phyloP scores from a whole-genome alignment of 2,113 vertebrate species.

The Eptesicus fuscus region DNA sequence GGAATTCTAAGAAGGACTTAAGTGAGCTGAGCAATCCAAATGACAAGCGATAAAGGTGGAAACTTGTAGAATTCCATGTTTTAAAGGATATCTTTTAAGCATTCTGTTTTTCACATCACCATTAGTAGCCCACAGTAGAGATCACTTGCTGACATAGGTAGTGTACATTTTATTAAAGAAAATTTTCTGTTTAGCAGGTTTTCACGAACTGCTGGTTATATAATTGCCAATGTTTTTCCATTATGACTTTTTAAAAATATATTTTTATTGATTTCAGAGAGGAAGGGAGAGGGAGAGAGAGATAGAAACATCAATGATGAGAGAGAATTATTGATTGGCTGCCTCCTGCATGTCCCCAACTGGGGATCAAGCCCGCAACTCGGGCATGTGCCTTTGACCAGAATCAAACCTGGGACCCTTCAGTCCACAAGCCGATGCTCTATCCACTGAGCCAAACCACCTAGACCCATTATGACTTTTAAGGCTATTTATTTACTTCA shows the following conservation, averaged over 20 bases:
- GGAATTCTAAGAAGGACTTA: background rate
- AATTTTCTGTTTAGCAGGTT: background rate
- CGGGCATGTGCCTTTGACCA: too few relatives aligned
- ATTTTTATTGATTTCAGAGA: too few relatives aligned
- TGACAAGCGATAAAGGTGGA: background rate
- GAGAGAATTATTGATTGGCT: too few relatives aligned
- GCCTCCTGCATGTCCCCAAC: too few relatives aligned
- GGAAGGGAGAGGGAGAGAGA: too few relatives aligned
- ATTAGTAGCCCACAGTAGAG: background rate
- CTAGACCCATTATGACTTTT: background rate
- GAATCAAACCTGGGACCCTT: too few relatives aligned
- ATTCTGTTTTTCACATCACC: background rate
- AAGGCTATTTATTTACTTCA: background rate
- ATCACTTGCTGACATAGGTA: background rate
- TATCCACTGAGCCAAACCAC: too few relatives aligned
- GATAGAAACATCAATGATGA: too few relatives aligned
- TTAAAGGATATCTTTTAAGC: background rate
- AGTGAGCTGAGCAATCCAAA: background rate
- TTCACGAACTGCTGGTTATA: background rate
- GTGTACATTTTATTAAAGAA: background rate
- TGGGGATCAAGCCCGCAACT: too few relatives aligned
- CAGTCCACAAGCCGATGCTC: too few relatives aligned
- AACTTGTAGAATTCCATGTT: background rate
- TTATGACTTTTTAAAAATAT: background rate
- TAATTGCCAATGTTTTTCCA: background rate